These are phyloP conservation scores for Melanotaenia trifasciata DNA, from an alignment of 2,797 vertebrate species.

Conservation along the genomic window DNA sequence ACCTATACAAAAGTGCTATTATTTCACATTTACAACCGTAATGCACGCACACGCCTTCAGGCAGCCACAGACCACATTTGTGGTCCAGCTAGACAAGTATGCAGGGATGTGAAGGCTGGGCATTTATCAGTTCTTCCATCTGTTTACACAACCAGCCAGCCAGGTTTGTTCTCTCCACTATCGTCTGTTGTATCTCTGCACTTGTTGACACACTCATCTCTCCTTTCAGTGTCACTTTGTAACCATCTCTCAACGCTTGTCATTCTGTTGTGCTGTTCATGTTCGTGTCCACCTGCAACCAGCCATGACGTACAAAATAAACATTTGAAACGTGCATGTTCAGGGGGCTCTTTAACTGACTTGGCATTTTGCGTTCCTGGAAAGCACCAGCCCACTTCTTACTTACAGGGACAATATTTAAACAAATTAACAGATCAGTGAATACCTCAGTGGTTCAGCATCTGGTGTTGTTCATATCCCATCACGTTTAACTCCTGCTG, in stretches of 20 bases:
- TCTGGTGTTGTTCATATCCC: too few relatives aligned
- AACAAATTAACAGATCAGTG: conserved; percentile 11
- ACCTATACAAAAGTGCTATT: conserved; percentile 40
- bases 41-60: neutral
- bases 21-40: conserved; percentile 24
- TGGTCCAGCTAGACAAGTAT: conserved; percentile 16
- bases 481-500: conserved; percentile 1
- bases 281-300: conserved; percentile 42
- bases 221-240: conserved; percentile 69
- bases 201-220: conserved; percentile 68
- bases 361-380: neutral
- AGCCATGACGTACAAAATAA: conserved; percentile 62
- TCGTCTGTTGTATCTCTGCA: conserved; percentile 65
- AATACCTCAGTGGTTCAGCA: conserved; percentile 2
- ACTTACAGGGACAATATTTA: conserved; percentile 6
- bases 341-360: conserved; percentile 47
- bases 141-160: conserved; percentile 70
- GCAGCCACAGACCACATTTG: conserved; percentile 27
- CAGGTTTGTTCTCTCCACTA: conserved; percentile 56
- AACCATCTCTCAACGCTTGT: conserved; percentile 44
- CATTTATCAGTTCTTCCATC: conserved; percentile 63
- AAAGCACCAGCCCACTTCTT: conserved; percentile 6
- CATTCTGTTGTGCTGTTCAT: conserved; percentile 22
- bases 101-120: conserved; percentile 27
- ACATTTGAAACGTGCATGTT: conserved; percentile 37